A percentile compares a stretch with the other conserved stretches of the same genome.
phyloP scores from a whole-genome alignment of 2,888 invertebrate genomes.

The Patella caerulea region DNA sequence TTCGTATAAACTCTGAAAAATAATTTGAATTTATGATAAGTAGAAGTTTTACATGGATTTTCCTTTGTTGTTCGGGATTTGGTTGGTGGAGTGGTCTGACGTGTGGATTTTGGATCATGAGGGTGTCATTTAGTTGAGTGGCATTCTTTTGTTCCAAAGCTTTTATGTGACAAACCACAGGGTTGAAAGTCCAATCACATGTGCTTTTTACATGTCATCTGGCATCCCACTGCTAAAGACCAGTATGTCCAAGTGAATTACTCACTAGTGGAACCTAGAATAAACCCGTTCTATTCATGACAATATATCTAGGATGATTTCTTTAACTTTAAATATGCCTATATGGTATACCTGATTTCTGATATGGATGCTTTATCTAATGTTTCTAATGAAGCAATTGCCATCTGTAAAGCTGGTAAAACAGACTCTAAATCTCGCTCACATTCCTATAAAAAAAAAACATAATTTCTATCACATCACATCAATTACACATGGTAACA shows the following conservation, averaged over 20 bases:
- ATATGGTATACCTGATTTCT: slow-evolving; percentile 60
- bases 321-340: too few species aligned
- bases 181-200: too few species aligned
- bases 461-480: neutral
- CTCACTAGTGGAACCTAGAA: neutral
- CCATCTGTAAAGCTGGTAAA: slow-evolving; percentile 66
- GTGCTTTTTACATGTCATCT: too few species aligned
- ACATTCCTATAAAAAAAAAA: slow-evolving; percentile 60
- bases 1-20: slow-evolving; percentile 62
- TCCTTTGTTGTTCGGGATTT: too few species aligned
- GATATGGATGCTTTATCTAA: slow-evolving; percentile 69
- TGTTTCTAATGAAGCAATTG: slow-evolving; percentile 68
- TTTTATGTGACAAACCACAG: too few species aligned
- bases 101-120: too few species aligned
- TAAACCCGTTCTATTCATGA: neutral
- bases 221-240: too few species aligned
- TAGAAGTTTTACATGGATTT: too few species aligned
- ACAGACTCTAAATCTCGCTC: slow-evolving; percentile 69
- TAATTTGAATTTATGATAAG: neutral
- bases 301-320: neutral
- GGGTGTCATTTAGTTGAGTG: too few species aligned
- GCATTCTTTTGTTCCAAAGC: too few species aligned
- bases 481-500: too few species aligned
- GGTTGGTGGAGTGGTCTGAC: too few species aligned
- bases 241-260: neutral